Percentiles rank a stretch among this genome's conserved stretches.
Evolutionary conservation across 2,113 vertebrate genomes (phyloP).

Genomic region (Odontesthes bonariensis): DNA sequence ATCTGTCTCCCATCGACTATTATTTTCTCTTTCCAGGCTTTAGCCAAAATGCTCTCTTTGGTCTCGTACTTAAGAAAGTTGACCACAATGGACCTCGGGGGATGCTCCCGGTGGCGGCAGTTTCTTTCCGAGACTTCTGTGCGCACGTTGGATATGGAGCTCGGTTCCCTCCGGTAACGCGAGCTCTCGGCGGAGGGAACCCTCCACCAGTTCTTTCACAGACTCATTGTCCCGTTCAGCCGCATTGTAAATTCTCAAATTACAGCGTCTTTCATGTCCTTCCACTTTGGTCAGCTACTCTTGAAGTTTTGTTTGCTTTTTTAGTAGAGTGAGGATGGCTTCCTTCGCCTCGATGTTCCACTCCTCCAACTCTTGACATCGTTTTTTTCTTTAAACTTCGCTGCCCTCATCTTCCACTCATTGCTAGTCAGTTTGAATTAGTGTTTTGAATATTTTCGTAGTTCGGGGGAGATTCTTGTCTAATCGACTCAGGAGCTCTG

Average conservation of each 20-base stretch:
- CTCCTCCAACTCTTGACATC: too few relatives aligned
- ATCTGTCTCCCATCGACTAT: neutral
- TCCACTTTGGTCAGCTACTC: neutral
- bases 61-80: neutral
- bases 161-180: neutral
- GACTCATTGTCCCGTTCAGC: neutral
- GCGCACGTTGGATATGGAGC: neutral
- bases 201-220: neutral
- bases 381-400: too few relatives aligned
- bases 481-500: too few relatives aligned
- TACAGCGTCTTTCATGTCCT: neutral
- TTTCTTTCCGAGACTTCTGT: too few relatives aligned
- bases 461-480: too few relatives aligned
- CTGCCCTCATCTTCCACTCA: too few relatives aligned
- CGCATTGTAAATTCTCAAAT: neutral
- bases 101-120: too few relatives aligned
- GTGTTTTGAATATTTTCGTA: too few relatives aligned
- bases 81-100: too few relatives aligned
- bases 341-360: too few relatives aligned
- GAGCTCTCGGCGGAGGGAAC: neutral
- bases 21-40: conserved; percentile 4
- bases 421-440: too few relatives aligned
- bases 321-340: too few relatives aligned
- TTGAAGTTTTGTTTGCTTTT: neutral
- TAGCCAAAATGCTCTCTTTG: neutral